Evolutionary conservation across 2,888 invertebrate genomes (phyloP).

Genomic region (Drosophila basisetae): DNA sequence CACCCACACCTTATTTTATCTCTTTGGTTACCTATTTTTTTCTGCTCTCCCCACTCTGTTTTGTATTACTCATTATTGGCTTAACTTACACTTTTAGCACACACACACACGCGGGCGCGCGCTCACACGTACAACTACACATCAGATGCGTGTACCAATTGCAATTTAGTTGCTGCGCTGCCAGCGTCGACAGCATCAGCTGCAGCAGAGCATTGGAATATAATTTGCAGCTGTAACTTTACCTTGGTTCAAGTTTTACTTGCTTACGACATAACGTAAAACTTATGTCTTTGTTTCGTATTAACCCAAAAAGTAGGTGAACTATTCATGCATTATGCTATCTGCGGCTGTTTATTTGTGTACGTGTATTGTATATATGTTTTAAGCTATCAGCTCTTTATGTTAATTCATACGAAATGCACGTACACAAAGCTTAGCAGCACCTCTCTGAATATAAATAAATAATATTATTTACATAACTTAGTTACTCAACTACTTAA

Average conservation of each 20-base stretch:
- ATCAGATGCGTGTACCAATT: constrained; percentile 57
- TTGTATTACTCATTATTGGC: constrained; percentile 66
- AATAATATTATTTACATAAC: neutral
- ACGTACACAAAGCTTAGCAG: constrained; percentile 29
- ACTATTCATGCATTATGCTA: constrained; percentile 16
- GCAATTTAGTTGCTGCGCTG: constrained; percentile 52
- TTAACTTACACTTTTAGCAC: constrained; percentile 58
- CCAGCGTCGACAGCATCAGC: constrained; percentile 21
- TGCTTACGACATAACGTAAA: constrained; percentile 41
- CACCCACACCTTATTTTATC: constrained; percentile 51
- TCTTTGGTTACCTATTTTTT: constrained; percentile 9
- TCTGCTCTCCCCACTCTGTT: constrained; percentile 23
- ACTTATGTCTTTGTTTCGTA: constrained; percentile 24
- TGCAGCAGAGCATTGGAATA: neutral
- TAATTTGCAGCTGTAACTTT: constrained; percentile 42
- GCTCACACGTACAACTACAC: constrained; percentile 1
- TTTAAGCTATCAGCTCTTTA: constrained; percentile 27
- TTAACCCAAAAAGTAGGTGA: constrained; percentile 27
- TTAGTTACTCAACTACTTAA: constrained; percentile 1
- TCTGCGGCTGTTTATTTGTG: constrained; percentile 8
- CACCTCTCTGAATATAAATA: constrained; percentile 5
- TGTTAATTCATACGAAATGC: constrained; percentile 29
- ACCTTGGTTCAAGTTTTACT: constrained; percentile 65
- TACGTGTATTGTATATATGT: constrained; percentile 30
- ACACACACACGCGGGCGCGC: constrained; percentile 21